These are phyloP conservation scores for Ceraclea dissimilis DNA, from an alignment of 2,888 invertebrate species.

Conservation along the genomic window DNA sequence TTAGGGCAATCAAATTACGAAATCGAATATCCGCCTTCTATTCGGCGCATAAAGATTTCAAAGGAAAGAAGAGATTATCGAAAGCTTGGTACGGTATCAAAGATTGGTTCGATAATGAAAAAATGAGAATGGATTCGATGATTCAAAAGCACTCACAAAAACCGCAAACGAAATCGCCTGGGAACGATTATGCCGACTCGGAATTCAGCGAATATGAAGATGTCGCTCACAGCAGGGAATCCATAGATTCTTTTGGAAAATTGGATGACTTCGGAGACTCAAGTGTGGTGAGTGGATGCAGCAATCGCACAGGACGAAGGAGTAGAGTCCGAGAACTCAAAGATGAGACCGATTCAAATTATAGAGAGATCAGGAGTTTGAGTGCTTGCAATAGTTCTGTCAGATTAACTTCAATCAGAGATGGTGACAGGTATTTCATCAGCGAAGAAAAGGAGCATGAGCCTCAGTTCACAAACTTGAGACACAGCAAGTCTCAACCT, in stretches of 20 bases:
- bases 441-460: slow-evolving; percentile 1
- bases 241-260: slow-evolving; percentile 21
- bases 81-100: slow-evolving; percentile 25
- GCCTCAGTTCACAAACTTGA: slow-evolving; percentile 3
- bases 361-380: slow-evolving; percentile 15
- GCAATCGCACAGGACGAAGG: slow-evolving; percentile 2
- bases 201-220: slow-evolving; percentile 25
- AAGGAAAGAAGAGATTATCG: slow-evolving; percentile 23
- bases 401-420: slow-evolving; percentile 14
- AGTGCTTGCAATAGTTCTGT: slow-evolving; percentile 22
- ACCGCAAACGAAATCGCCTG: slow-evolving; percentile 3
- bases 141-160: slow-evolving; percentile 12
- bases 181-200: slow-evolving; percentile 24
- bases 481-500: slow-evolving; percentile 25
- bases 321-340: background rate
- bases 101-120: slow-evolving; percentile 25
- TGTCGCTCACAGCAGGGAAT: slow-evolving; percentile 16
- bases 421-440: slow-evolving; percentile 8
- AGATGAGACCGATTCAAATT: slow-evolving; percentile 10
- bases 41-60: slow-evolving; percentile 21
- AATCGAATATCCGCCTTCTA: slow-evolving; percentile 24
- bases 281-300: slow-evolving; percentile 18
- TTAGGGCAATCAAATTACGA: slow-evolving; percentile 18
- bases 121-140: slow-evolving; percentile 20
- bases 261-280: slow-evolving; percentile 14